Conservation (phyloP, 1,140 invertebrate species). For the Nautilus pompilius region DNA sequence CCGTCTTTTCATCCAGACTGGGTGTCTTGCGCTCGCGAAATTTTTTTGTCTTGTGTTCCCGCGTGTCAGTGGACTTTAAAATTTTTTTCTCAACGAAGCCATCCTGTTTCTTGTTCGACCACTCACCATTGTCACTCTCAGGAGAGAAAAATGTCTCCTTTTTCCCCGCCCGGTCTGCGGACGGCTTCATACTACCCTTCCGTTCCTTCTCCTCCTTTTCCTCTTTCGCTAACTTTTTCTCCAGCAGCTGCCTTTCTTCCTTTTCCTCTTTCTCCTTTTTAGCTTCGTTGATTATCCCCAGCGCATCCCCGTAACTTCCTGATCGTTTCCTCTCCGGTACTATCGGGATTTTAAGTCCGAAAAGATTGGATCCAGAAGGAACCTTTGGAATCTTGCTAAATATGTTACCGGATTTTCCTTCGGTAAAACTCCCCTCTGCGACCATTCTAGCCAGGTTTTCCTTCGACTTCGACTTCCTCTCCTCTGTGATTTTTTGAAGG, state of each 20-base stretch:
- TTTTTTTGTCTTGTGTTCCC: not conserved
- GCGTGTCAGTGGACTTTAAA: not conserved
- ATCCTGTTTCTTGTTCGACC: not conserved
- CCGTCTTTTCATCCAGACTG: not conserved
- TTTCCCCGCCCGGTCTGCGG: not conserved
- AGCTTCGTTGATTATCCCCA: conserved; percentile 3
- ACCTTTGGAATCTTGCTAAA: conserved; percentile 39
- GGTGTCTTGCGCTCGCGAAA: conserved; percentile 1
- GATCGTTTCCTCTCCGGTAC: conserved; percentile 41
- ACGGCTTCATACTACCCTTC: not conserved
- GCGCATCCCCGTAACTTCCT: conserved; percentile 43
- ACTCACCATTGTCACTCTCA: not conserved
- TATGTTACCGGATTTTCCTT: conserved; percentile 22
- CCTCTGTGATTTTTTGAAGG: conserved; percentile 46
- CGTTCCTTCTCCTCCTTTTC: conserved; percentile 3
- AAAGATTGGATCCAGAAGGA: conserved; percentile 44
- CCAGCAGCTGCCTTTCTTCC: not conserved
- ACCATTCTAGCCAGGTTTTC: conserved; percentile 33
- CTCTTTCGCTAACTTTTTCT: not conserved
- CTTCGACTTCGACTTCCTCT: conserved; percentile 36
- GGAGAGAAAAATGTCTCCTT: not conserved
- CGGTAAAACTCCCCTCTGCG: conserved; percentile 18
- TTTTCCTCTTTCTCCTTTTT: not conserved
- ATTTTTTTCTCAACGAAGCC: not conserved
- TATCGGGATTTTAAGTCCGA: conserved; percentile 37